Evolutionary conservation across 2,888 invertebrate species (phyloP).

Genomic region (Trachelus tabidus): DNA sequence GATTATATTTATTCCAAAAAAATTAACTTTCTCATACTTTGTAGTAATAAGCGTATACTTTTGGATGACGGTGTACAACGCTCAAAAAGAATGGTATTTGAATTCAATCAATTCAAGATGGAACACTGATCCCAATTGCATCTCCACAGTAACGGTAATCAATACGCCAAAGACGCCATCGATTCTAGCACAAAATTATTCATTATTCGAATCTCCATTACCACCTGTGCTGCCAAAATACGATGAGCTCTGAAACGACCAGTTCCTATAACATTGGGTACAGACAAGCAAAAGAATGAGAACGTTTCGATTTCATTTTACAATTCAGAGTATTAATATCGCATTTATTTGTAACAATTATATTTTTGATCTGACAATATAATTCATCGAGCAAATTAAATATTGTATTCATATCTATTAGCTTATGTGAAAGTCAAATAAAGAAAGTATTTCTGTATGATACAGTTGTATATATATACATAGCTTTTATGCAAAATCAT

Average conservation of each 20-base stretch:
- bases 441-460: neutral
- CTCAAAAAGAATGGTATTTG: constrained; percentile 47
- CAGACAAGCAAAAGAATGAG: neutral
- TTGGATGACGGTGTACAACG: constrained; percentile 57
- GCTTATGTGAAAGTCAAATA: neutral
- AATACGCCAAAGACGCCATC: constrained; percentile 58
- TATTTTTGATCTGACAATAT: neutral
- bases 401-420: neutral
- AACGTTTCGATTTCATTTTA: neutral
- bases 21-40: constrained; percentile 17
- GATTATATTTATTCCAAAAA: neutral
- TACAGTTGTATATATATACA: neutral
- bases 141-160: constrained; percentile 17
- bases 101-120: constrained; percentile 16
- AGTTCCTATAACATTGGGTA: neutral
- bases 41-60: constrained; percentile 54
- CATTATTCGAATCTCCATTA: constrained; percentile 41
- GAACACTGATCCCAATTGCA: constrained; percentile 14
- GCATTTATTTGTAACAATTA: neutral
- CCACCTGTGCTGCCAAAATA: constrained; percentile 33
- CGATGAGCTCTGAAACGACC: constrained; percentile 21
- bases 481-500: neutral
- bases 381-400: neutral
- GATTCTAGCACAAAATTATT: constrained; percentile 44
- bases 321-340: neutral